These are phyloP conservation scores for Glandiceps talaboti DNA, from an alignment of 53 echinoderm and acorn worm species.

Conservation along the genomic window DNA sequence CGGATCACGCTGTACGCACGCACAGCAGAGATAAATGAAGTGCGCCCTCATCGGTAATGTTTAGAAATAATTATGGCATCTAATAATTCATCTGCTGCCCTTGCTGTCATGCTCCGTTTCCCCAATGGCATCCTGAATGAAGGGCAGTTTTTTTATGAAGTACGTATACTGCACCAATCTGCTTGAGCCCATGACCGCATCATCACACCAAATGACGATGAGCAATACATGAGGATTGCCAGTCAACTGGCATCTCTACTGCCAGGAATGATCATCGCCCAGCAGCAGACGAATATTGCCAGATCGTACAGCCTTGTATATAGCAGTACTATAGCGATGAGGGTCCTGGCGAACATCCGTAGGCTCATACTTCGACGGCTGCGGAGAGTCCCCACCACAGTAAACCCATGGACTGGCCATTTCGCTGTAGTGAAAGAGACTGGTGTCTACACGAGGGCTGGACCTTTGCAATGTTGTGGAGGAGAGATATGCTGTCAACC, in stretches of 20 bases:
- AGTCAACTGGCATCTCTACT: neutral
- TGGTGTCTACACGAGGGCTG: neutral
- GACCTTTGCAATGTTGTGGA: neutral
- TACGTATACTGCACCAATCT: neutral
- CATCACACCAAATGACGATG: neutral
- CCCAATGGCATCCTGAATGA: neutral
- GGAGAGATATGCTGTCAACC: neutral
- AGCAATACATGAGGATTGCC: neutral
- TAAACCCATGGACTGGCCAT: neutral
- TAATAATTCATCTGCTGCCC: neutral
- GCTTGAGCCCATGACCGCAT: neutral
- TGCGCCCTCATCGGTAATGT: constrained; percentile 1
- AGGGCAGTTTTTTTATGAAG: neutral
- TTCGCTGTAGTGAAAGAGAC: neutral
- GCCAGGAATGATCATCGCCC: neutral
- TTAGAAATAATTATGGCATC: neutral
- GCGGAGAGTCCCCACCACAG: neutral
- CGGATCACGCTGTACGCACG: constrained; percentile 5
- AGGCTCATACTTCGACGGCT: neutral
- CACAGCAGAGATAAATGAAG: neutral
- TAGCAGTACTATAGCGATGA: neutral
- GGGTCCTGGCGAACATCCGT: neutral
- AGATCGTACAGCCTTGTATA: neutral
- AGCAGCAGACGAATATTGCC: neutral
- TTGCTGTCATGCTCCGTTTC: neutral